Base-by-base conservation (phyloP, 2,888 invertebrate species). In the Pandemis heparana region DNA sequence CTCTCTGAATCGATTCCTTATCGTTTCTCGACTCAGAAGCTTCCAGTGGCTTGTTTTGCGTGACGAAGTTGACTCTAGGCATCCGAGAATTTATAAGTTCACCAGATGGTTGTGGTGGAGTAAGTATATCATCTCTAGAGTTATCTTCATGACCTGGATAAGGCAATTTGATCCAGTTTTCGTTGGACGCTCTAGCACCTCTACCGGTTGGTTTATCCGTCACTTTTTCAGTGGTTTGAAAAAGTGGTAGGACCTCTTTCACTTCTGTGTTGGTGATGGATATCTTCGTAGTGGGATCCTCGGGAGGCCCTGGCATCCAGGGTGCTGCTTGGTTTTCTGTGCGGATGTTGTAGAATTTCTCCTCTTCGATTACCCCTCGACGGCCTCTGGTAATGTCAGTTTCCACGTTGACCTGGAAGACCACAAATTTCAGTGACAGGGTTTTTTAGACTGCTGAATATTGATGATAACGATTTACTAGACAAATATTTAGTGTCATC, bases 31-130 rank as follows among this genome's bases (percentile, higher is more conserved):
- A 94, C 84, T 95, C 95, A 0, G 95, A 92, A 14, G 94, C 85
- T 81, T 95, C 94, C 38, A 95, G 79, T 0, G 86, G 85, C 89
- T 95, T 95, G 76, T 95, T 95, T 82, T 96, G 96, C 0, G 96
- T 96, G 14, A 96, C 95, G 79, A 96, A 96, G 85, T 96, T 96
- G 0, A 96, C 96, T 79, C 96, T 87, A 0, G 96, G 96, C 87
- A 96, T 96, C 79, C 96, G 88, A 5, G 95, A 93, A 81, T 94
- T 95, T 38, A 95, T 91, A 2, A 95, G 88, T 23, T 96, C 96
- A 73, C 95, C 95, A 4, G 94, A 94, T 7, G 95, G 92, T 78
- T 94, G 90, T 0, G 95, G 94, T 43, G 95, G 95, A 0, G 95
- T 91, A 4, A 95, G 86, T n/a, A 93, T 89, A 68, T 94, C 91